Conservation (phyloP, 1,140 invertebrate species). For the Sycophila sp. region DNA sequence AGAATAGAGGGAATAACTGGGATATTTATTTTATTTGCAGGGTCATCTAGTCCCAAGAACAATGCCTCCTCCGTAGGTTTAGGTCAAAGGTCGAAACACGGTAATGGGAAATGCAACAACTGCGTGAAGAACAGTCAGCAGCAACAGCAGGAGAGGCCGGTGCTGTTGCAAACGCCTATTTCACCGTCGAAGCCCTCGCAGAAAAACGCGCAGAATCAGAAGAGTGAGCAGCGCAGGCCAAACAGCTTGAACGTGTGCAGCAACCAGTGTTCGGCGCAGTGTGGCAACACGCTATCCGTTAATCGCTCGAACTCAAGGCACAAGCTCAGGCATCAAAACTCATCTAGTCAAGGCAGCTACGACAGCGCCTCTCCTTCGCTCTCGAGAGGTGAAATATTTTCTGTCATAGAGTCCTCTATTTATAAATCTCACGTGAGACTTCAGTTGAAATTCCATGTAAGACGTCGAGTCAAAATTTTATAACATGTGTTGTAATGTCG, state of each 20-base stretch:
- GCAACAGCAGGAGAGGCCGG: conserved; percentile 57
- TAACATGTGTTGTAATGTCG: no score
- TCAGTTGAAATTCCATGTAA: no score
- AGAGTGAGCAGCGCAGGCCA: conserved; percentile 55
- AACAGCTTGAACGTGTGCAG: conserved; percentile 59
- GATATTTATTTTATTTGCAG: conserved; percentile 34
- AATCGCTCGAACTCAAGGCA: conserved; percentile 59
- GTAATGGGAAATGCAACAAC: conserved; percentile 62
- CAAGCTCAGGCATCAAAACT: conserved; percentile 72
- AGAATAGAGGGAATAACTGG: no score
- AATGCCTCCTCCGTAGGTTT: conserved; percentile 34
- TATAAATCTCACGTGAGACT: no score
- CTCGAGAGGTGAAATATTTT: conserved; percentile 68
- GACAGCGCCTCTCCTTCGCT: conserved; percentile 72
- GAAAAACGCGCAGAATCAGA: conserved; percentile 51
- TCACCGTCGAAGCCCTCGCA: conserved; percentile 56
- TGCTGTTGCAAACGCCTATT: conserved; percentile 57
- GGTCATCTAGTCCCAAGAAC: conserved; percentile 58
- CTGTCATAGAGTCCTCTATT: no score
- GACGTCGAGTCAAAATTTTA: no score
- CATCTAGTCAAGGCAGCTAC: conserved; percentile 70
- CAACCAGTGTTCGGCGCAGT: conserved; percentile 67
- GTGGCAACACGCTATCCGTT: conserved; percentile 65
- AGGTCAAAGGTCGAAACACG: no score
- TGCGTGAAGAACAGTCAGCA: conserved; percentile 62